A percentile compares a stretch with the other conserved stretches of the same genome.
Evolutionary conservation across 2,888 invertebrate genomes (phyloP).

Genomic region (Rhingia campestris): DNA sequence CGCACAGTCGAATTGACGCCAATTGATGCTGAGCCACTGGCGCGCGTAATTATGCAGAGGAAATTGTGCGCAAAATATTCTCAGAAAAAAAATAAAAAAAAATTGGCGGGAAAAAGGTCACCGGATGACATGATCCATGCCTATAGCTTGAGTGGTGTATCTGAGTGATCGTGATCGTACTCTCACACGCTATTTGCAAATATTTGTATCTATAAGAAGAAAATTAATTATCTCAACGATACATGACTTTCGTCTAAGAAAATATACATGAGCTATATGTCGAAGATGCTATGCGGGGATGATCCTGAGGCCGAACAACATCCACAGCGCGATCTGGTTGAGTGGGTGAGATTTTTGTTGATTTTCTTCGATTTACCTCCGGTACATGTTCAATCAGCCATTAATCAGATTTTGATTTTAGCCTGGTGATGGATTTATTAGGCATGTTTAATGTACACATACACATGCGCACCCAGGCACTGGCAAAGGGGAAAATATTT

Average conservation of each 20-base stretch:
- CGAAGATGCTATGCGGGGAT: not conserved
- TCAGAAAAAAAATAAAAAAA: not conserved
- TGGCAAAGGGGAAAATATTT: conserved; percentile 8
- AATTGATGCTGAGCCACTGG: conserved; percentile 29
- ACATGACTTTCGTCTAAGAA: conserved; percentile 46
- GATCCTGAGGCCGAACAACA: conserved; percentile 10
- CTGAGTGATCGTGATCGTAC: conserved; percentile 18
- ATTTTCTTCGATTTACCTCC: conserved; percentile 31
- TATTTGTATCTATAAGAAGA: conserved; percentile 32
- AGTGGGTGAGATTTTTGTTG: conserved; percentile 41
- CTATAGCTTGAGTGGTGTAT: not conserved
- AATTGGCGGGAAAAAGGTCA: conserved; percentile 43
- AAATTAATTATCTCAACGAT: conserved; percentile 59
- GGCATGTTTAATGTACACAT: conserved; percentile 70
- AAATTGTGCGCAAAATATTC: conserved; percentile 1
- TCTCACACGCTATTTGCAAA: conserved; percentile 5
- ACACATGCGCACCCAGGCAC: conserved; percentile 20
- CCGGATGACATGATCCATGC: conserved; percentile 55
- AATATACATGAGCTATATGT: conserved; percentile 9
- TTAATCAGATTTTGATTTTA: conserved; percentile 73
- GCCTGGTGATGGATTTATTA: conserved; percentile 74
- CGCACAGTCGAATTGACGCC: conserved; percentile 48
- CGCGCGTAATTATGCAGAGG: conserved; percentile 30
- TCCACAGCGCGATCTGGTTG: conserved; percentile 13
- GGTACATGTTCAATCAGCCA: conserved; percentile 64